A percentile compares a stretch with the other conserved stretches of the same genome.
Evolutionary conservation across 2,888 invertebrate genomes (phyloP).

Genomic region (Amiota communis): DNA sequence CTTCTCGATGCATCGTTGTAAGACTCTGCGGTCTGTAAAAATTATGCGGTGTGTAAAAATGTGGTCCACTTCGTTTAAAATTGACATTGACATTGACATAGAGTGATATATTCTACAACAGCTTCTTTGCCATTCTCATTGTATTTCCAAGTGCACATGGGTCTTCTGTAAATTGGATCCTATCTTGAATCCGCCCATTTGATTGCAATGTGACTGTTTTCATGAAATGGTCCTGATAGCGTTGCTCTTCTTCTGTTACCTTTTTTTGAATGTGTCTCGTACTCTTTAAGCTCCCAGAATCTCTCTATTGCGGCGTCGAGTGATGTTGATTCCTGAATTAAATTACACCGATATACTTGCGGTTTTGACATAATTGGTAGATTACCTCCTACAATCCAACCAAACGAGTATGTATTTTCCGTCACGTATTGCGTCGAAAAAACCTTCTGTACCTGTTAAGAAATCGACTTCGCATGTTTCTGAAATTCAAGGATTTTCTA

Average conservation of each 20-base stretch:
- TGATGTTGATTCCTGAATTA: background rate
- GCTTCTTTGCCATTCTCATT: background rate
- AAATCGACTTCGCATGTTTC: background rate
- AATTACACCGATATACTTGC: too few relatives aligned
- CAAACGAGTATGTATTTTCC: too few relatives aligned
- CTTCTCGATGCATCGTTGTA: too few relatives aligned
- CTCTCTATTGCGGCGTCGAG: background rate
- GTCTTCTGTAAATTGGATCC: background rate
- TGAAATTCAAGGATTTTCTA: background rate
- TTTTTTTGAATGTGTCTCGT: background rate
- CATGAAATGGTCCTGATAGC: background rate
- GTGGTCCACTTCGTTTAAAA: background rate
- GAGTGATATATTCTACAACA: too few relatives aligned
- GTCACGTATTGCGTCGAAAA: too few relatives aligned
- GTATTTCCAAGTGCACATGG: background rate
- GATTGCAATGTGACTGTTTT: background rate
- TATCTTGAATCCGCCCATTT: background rate
- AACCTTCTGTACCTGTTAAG: background rate
- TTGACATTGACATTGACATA: too few relatives aligned
- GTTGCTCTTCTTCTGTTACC: constrained; percentile 3
- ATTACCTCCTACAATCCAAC: too few relatives aligned
- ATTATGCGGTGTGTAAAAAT: too few relatives aligned
- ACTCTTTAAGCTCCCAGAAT: background rate
- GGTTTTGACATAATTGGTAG: too few relatives aligned
- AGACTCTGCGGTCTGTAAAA: too few relatives aligned